phyloP scores from a whole-genome alignment of 2,113 vertebrate species.

The Bujurquina vittata region DNA sequence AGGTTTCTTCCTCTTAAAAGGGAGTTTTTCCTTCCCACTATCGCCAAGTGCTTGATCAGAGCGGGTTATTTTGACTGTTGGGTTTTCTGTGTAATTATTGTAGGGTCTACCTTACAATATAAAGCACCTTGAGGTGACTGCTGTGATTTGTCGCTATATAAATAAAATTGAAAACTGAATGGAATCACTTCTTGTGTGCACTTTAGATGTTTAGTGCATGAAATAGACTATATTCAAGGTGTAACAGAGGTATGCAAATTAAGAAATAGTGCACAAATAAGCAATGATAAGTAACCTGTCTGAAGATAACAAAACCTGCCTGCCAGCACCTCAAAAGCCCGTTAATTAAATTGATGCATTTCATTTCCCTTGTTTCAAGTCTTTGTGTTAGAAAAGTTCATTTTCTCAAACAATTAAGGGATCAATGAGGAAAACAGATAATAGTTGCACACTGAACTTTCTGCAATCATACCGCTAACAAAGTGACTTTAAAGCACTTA shows the following conservation, averaged over 20 bases:
- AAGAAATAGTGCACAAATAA: neutral
- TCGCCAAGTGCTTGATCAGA: too few relatives aligned
- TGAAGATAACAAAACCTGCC: neutral
- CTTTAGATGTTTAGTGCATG: neutral
- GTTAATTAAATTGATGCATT: neutral
- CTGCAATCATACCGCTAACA: neutral
- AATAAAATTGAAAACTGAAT: too few relatives aligned
- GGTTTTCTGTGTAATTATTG: too few relatives aligned
- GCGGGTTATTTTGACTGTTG: too few relatives aligned
- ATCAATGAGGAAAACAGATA: neutral
- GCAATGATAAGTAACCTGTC: neutral
- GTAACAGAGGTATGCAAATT: neutral
- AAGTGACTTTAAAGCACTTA: slow-evolving; percentile 14
- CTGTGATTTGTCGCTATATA: too few relatives aligned
- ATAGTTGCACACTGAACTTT: neutral
- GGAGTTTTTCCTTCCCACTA: too few relatives aligned
- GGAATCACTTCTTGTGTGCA: neutral
- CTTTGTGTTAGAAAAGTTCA: neutral
- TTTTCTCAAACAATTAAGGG: neutral
- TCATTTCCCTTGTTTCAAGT: neutral
- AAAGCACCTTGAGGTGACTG: too few relatives aligned
- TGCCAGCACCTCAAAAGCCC: neutral
- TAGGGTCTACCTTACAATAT: too few relatives aligned
- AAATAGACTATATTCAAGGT: neutral
- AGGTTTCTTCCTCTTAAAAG: too few relatives aligned